Conservation (phyloP, 2,797 vertebrate genomes). For the Acanthurus tractus region DNA sequence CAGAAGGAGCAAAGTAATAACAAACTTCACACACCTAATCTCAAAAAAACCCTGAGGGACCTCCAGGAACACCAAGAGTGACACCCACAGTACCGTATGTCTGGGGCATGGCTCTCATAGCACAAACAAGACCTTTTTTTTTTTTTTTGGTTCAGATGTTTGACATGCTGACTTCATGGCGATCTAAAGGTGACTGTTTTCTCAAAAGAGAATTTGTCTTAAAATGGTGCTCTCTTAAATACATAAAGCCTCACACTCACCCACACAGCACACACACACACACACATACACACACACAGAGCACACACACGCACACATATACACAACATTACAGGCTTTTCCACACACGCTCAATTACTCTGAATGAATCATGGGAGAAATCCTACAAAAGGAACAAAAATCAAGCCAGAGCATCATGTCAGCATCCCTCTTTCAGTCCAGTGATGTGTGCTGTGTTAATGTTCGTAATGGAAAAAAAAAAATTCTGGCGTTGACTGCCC, state of each 20-base stretch:
- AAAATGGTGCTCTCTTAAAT: slow-evolving; percentile 87
- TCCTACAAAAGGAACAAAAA: slow-evolving; percentile 57
- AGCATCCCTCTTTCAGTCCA: slow-evolving; percentile 76
- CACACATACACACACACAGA: slow-evolving; percentile 10
- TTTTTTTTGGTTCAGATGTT: slow-evolving; percentile 62
- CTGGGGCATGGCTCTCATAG: slow-evolving; percentile 63
- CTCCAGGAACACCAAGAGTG: slow-evolving; percentile 58
- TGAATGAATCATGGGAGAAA: slow-evolving; percentile 63
- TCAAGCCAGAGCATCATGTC: slow-evolving; percentile 74
- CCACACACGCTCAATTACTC: slow-evolving; percentile 61
- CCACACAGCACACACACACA: slow-evolving; percentile 37
- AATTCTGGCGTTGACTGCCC: slow-evolving; percentile 64
- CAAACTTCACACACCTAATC: slow-evolving; percentile 62
- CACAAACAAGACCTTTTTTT: slow-evolving; percentile 66
- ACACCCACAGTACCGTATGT: slow-evolving; percentile 60
- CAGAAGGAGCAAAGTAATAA: slow-evolving; percentile 64
- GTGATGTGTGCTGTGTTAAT: slow-evolving; percentile 81
- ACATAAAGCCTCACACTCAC: slow-evolving; percentile 67
- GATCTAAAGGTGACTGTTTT: slow-evolving; percentile 75
- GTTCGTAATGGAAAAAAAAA: slow-evolving; percentile 71
- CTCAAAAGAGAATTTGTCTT: slow-evolving; percentile 80
- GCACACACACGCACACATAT: slow-evolving; percentile 30
- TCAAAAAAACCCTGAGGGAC: slow-evolving; percentile 39
- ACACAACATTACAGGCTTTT: slow-evolving; percentile 53
- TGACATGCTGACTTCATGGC: slow-evolving; percentile 63